Conservation (phyloP, 2,113 vertebrate species). For the Crotalus tigris region DNA sequence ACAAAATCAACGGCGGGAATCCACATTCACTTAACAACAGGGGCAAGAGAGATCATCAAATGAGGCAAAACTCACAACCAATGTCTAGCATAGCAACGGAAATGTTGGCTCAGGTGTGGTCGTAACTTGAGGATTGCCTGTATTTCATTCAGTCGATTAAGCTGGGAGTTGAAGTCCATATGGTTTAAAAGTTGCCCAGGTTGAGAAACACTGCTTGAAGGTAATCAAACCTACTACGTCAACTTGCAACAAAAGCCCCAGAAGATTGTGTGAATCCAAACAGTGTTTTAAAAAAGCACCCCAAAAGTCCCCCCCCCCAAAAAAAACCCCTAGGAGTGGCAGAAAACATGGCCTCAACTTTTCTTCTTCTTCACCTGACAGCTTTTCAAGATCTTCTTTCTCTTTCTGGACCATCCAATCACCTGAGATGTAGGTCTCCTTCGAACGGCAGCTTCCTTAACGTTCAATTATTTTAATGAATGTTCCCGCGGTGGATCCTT, state of each 20-base stretch:
- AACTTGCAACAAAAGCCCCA: neutral
- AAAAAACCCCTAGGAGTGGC: neutral
- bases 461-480: slow-evolving; percentile 26
- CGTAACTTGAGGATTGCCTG: too few relatives aligned
- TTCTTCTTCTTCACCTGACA: too few relatives aligned
- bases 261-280: neutral
- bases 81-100: too few relatives aligned
- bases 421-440: neutral
- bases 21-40: too few relatives aligned
- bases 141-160: neutral
- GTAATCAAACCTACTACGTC: neutral
- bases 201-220: neutral
- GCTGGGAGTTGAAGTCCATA: neutral
- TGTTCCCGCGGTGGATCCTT: neutral
- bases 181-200: neutral
- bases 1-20: too few relatives aligned
- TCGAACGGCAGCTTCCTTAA: neutral
- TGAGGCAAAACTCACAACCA: too few relatives aligned
- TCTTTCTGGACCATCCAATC: neutral
- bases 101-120: too few relatives aligned
- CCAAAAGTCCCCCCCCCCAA: too few relatives aligned
- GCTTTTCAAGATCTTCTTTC: neutral
- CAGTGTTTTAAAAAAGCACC: neutral
- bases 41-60: too few relatives aligned
- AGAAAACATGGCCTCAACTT: neutral